Base-by-base conservation (phyloP, 2,888 invertebrate species). In the Cephus pulcher region DNA sequence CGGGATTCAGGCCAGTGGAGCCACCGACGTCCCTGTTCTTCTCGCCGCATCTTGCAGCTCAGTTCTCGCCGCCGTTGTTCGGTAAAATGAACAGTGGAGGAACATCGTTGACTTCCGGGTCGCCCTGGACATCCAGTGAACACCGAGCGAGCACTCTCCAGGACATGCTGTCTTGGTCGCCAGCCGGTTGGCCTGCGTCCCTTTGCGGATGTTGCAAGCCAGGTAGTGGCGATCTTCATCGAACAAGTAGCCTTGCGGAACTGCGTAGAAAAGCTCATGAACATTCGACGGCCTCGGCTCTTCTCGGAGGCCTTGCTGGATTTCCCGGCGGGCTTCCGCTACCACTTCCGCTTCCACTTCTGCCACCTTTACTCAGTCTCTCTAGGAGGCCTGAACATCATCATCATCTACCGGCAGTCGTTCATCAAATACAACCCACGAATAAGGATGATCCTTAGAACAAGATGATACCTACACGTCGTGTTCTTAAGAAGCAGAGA, bases 231-330 rank as follows among this genome's bases (percentile, higher is more conserved):
- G 93, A 86, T 92, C 93, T 85, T 15, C 91, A 91, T 78, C 86
- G 91, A 73, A 90, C 82, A 82, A 95, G 96, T 85, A 98, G 97
- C 91, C 97, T 98, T 33, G 98, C 98, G 0, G 98, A 98, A 87
- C 93, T 98, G 73, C 93, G 98, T 11, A 94, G 98, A 77, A 98
- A 98, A 90, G 98, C 98, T 1, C 97, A 98, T 91, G 98, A 98
- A 90, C 98, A 98, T 91, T 97, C 98, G 1, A 98, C 98, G 1
- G 98, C 98, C 74, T 89, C 90, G 77, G 90, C 91, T 1, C 84
- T 90, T 37, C 84, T 90, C 33, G 91, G 91, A 6, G 91, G 89
- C 6, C 82, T 90, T 23, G 89, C 90, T 12, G 86, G 88, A 1
- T 89, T 90, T 81, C 88, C 90, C 23, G 89, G 90, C 11, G 91